Percentiles rank a stretch among this genome's conserved stretches.
These are phyloP conservation scores for Aphidius gifuensis DNA, from an alignment of 1,140 invertebrate genomes.

Conservation along the genomic window DNA sequence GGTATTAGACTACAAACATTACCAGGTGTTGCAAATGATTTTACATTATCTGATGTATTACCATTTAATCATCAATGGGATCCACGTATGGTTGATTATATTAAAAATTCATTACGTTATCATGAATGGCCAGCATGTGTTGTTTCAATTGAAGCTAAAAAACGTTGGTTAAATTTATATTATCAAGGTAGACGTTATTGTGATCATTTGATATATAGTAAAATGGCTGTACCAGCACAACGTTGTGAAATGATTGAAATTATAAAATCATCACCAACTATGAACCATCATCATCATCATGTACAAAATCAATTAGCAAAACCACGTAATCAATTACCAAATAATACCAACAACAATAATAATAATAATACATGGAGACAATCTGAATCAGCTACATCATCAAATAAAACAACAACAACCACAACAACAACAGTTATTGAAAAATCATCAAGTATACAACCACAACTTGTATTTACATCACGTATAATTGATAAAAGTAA, in stretches of 20 bases:
- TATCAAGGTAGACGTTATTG: conserved; percentile 40
- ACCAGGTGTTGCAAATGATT: conserved; percentile 58
- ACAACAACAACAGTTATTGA: neutral
- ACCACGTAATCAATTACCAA: too few relatives aligned
- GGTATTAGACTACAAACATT: conserved; percentile 50
- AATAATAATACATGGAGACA: too few relatives aligned
- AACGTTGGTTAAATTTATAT: conserved; percentile 26
- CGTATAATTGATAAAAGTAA: conserved; percentile 51
- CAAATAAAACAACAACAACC: neutral
- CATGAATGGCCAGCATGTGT: conserved; percentile 45
- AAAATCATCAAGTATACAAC: neutral
- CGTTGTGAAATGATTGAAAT: neutral
- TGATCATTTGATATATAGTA: conserved; percentile 31
- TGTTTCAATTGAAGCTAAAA: neutral
- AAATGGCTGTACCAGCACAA: conserved; percentile 26
- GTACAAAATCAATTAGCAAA: too few relatives aligned
- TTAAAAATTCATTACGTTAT: conserved; percentile 54
- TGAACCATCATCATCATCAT: too few relatives aligned
- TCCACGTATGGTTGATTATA: conserved; percentile 48
- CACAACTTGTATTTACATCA: neutral
- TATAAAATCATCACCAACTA: too few relatives aligned
- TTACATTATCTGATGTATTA: conserved; percentile 57
- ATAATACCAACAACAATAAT: too few relatives aligned
- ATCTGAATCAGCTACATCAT: neutral
- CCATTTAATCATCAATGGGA: conserved; percentile 55